Evolutionary conservation across 2,113 vertebrate genomes (phyloP), one percentile per base, ranked within the genome.

Genomic region (Cairina moschata): DNA sequence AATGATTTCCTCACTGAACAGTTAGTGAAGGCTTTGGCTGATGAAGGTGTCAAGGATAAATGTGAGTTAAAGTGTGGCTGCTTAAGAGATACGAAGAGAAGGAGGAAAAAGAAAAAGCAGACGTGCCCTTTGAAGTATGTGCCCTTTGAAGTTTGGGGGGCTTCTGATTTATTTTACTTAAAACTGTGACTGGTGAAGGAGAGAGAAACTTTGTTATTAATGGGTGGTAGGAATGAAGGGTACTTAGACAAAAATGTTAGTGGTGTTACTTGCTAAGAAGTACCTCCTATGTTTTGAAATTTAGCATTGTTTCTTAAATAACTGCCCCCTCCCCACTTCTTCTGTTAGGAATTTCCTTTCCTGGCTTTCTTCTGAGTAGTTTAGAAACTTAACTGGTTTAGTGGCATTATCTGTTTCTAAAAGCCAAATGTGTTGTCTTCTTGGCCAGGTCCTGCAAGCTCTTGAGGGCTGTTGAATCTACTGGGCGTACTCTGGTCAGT

Each of bases 81-180:
- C 76, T 80, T 83, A 52, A 83, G 76, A 95, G 94, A 91, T 93
- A 91, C 90, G 76, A 91, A 34, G 87, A 94, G 87, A 83, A 85
- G 48, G 69, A 86, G 68, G 36, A 60, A 55, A 78, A 91, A 67
- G 76, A 74, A 68, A 31, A 69, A 90, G 42, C 81, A 73, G 76
- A 86, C 77, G 31, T 65, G 22, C n/a, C 48, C 92, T 96, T 97
- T 96, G 95, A 96, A 93, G 94, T 96, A 21, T 60, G 29, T 59
- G 91, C 55, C 15, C 93, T 96, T 96, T 95, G 94, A 96, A 96
- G 94, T 93, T 22, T 46, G 29, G 28, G 29, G 54, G 65, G 46
- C 52, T 93, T 4, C 73, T 83, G 90, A 91, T 94, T 94, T 96
- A 93, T 96, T 96, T 96, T 95, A 91, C 52, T 94, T 88, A 60